Percentiles rank a stretch among this genome's conserved stretches.
These are phyloP conservation scores for Enhydra lutris DNA, from an alignment of 2,113 vertebrate genomes.

Conservation along the genomic window DNA sequence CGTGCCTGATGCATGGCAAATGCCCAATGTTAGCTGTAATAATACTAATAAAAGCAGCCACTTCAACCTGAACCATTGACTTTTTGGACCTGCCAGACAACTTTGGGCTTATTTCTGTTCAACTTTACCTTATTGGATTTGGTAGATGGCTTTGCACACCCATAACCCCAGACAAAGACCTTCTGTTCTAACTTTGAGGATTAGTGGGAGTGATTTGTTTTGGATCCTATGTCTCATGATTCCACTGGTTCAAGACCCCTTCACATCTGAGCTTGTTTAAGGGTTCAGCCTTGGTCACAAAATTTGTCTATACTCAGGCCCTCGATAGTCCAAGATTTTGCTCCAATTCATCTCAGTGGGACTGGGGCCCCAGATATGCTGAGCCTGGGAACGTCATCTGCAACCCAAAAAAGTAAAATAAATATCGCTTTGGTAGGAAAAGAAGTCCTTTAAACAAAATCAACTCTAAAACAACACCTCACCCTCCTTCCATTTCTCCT, in stretches of 20 bases:
- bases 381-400: neutral
- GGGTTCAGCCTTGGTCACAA: neutral
- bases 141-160: neutral
- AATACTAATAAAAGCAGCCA: neutral
- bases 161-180: neutral
- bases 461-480: neutral
- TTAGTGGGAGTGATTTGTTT: neutral
- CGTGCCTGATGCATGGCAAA: neutral
- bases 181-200: neutral
- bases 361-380: neutral
- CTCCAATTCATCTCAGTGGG: neutral
- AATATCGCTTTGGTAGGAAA: neutral
- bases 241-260: neutral
- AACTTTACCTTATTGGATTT: neutral
- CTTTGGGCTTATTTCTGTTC: neutral
- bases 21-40: neutral
- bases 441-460: neutral
- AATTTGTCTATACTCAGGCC: neutral
- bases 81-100: neutral
- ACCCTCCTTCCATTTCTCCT: rapidly evolving
- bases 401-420: neutral
- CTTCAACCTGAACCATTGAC: neutral
- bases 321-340: rapidly evolving
- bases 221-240: neutral
- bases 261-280: neutral